Conservation (phyloP, 2,113 vertebrate species). For the Seriola aureovittata region DNA sequence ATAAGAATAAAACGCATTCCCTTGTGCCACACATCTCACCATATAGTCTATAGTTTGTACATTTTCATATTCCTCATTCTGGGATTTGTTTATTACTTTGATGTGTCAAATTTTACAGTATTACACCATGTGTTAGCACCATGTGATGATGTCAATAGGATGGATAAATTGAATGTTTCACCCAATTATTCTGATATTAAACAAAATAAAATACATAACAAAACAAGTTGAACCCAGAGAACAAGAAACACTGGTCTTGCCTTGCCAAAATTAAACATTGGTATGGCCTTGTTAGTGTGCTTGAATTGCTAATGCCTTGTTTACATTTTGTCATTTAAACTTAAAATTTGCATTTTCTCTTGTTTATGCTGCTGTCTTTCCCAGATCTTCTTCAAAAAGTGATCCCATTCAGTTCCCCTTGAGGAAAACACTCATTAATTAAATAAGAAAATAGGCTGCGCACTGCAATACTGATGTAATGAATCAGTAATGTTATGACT, state of each 20-base stretch:
- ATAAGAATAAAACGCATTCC: not conserved
- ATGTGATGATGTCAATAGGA: not conserved
- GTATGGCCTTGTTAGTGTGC: constrained; percentile 67
- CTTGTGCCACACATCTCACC: not conserved
- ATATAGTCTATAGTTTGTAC: not conserved
- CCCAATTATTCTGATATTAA: constrained; percentile 20
- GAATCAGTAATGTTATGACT: constrained; percentile 65
- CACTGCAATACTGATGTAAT: constrained; percentile 64
- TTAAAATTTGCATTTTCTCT: constrained; percentile 73
- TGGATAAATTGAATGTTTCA: constrained; percentile 2
- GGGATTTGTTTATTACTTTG: constrained; percentile 3
- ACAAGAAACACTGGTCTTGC: not conserved
- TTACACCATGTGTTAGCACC: not conserved
- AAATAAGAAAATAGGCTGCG: constrained; percentile 64
- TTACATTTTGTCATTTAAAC: constrained; percentile 76
- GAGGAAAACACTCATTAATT: constrained; percentile 66
- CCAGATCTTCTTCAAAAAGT: constrained; percentile 66
- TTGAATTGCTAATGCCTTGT: constrained; percentile 76
- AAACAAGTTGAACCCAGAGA: constrained; percentile 32
- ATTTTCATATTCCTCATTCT: constrained; percentile 16
- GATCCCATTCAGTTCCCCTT: constrained; percentile 47
- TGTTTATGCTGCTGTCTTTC: constrained; percentile 59
- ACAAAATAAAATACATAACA: constrained; percentile 4
- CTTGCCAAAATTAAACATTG: constrained; percentile 58
- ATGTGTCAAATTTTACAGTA: not conserved